Evolutionary conservation across 2,888 invertebrate genomes (phyloP).

Genomic region (Clistopyga incitator): DNA sequence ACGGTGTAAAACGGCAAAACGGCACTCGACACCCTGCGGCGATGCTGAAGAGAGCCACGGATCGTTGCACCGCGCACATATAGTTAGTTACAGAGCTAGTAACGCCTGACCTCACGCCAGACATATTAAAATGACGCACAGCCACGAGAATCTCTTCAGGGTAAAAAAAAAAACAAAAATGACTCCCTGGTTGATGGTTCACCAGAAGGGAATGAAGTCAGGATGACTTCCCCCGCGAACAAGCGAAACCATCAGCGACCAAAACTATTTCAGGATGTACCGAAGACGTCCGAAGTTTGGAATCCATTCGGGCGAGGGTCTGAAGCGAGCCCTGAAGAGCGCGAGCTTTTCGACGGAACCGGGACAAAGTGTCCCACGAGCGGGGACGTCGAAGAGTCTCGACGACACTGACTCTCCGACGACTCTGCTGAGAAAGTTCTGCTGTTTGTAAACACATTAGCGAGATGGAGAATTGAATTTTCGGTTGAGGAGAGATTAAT

Average conservation of each 20-base stretch:
- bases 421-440: slow-evolving; percentile 26
- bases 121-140: slow-evolving; percentile 82
- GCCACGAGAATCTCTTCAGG: slow-evolving; percentile 64
- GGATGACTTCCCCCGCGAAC: slow-evolving; percentile 64
- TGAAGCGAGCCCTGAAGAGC: slow-evolving; percentile 27
- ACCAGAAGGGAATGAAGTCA: not conserved
- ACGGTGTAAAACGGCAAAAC: slow-evolving; percentile 68
- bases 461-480: slow-evolving; percentile 59
- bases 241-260: slow-evolving; percentile 48
- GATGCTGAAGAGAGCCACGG: slow-evolving; percentile 40
- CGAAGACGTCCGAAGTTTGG: slow-evolving; percentile 71
- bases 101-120: slow-evolving; percentile 82
- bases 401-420: not conserved
- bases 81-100: slow-evolving; percentile 71
- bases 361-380: slow-evolving; percentile 43
- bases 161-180: slow-evolving; percentile 29
- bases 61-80: slow-evolving; percentile 62
- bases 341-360: slow-evolving; percentile 25
- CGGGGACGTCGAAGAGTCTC: slow-evolving; percentile 55
- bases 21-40: slow-evolving; percentile 68
- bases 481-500: slow-evolving; percentile 55
- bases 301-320: slow-evolving; percentile 66
- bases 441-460: slow-evolving; percentile 69
- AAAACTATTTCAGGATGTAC: slow-evolving; percentile 80
- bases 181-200: not conserved